Evolutionary conservation across 2,888 invertebrate genomes (phyloP), one percentile per base, ranked within the genome.

Genomic region (Abrostola tripartita): DNA sequence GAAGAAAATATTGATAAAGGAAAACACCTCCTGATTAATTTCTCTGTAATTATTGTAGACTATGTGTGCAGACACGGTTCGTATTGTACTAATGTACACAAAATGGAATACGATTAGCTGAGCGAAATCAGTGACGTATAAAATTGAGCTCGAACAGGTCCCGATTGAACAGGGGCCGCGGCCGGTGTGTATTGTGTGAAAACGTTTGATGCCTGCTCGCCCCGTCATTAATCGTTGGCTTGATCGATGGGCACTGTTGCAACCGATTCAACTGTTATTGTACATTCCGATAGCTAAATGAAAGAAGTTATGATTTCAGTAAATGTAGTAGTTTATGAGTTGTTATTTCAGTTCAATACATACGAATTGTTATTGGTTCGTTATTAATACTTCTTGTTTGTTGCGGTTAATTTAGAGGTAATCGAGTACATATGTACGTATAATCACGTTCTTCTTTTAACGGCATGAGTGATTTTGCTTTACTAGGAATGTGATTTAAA

Each of bases 201-300:
- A 71, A 57, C 62, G 70, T 71, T 74, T 76, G 74, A 65, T 52
- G 63, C 53, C 53, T 61, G 52, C 49, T 57, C 53, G 52, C 52
- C 72, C 75, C 63, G 50, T 75, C 81, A 81, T 85, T 80, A 82
- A 81, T 82, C 81, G 79, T 65, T 61, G 58, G 64, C 71, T 77
- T 86, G 83, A 85, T 84, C 73, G 83, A 87, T 86, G 75, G 77
- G 75, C 69, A 71, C 72, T 71, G 79, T 76, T 78, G 76, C 75
- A 74, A 78, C 67, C 78, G 70, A 83, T 85, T 81, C 76, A 79
- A 76, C 78, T 76, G 81, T 78, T 76, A 71, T 78, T 79, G 71
- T 69, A 62, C 61, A 52, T 61, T 66, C 69, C 68, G 52, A 41
- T 65, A 63, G 69, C 66, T 70, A 71, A 78, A 80, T 77, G 65